Evolutionary conservation across 2,797 vertebrate species (phyloP), one percentile per base, ranked within the genome.

Genomic region (Furcifer pardalis): DNA sequence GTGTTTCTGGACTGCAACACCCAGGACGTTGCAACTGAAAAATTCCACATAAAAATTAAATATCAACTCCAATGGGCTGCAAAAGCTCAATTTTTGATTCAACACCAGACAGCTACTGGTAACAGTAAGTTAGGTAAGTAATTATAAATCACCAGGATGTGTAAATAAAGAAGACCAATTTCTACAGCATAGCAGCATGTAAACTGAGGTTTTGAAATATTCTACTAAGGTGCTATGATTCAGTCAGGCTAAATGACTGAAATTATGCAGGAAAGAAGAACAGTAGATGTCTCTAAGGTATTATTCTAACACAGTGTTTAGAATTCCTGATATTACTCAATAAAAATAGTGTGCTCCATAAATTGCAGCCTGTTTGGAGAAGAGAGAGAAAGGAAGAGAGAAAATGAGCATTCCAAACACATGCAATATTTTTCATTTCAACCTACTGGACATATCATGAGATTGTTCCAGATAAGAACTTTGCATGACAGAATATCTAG

Each of bases 381-480:
- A 68, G n/a, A 63, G 37, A 65, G 32, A 81, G 65, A 30, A 65
- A 10, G 25, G 6, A 37, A 37, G 21, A 19, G 21, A 40, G 13
- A 17, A 17, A 40, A 7, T 68, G 23, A 56, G 5, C 13, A 56
- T 69, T 46, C 52, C 25, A 40, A 69, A 56, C 35, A 68, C n/a
- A 52, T 37, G 40, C 37, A 4, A 25, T 25, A 80, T 80, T 80
- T 69, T 69, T 81, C 46, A 59, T 81, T 69, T 46, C 68, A 80
- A 32, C 63, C 30, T 52, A 19, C 32, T 59, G 66, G 32, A 35
- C 25, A 71, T 40, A 52, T 2, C 19, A 10, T 5, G 25, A 68
- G 52, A 49, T 44, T 35, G 27, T 69, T 52, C 21, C 9, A 27
- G 42, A 44, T 79, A 65, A 79, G 40, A 46, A 46, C 60, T 44